A percentile compares a stretch with the other conserved stretches of the same genome.
Evolutionary conservation across 2,797 vertebrate species (phyloP).

Genomic region (Taeniopygia guttata): DNA sequence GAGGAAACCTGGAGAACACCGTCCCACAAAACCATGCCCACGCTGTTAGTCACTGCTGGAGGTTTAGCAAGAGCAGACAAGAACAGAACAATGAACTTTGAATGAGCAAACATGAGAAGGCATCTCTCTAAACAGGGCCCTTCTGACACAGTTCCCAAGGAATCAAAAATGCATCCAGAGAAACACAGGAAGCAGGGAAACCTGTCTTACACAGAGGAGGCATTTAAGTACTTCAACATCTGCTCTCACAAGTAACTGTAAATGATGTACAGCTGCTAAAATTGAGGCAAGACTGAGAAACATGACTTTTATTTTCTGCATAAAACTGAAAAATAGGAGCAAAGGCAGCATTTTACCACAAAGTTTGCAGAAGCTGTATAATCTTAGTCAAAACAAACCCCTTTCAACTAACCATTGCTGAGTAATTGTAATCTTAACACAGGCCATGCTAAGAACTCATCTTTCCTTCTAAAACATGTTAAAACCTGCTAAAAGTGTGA

Average conservation of each 20-base stretch:
- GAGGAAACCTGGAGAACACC: fast-evolving
- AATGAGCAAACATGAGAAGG: background rate
- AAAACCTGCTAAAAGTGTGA: background rate
- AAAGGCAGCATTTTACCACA: background rate
- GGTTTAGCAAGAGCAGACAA: background rate
- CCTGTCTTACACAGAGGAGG: fast-evolving
- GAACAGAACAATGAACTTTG: background rate
- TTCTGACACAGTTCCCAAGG: background rate
- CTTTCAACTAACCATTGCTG: background rate
- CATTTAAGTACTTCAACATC: fast-evolving
- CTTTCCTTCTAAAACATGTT: background rate
- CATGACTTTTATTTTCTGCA: background rate
- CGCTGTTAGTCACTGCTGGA: fast-evolving
- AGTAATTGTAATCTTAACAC: background rate
- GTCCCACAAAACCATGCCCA: background rate
- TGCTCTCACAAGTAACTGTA: background rate
- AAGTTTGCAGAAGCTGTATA: background rate
- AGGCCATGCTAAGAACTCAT: background rate
- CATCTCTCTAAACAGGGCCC: background rate
- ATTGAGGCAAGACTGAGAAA: background rate
- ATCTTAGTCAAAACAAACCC: background rate
- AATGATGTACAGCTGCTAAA: background rate
- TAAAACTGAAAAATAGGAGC: background rate
- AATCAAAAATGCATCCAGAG: background rate
- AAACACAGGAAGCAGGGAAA: fast-evolving